Conservation (phyloP, 2,888 invertebrate species). For the Mystacides longicornis region DNA sequence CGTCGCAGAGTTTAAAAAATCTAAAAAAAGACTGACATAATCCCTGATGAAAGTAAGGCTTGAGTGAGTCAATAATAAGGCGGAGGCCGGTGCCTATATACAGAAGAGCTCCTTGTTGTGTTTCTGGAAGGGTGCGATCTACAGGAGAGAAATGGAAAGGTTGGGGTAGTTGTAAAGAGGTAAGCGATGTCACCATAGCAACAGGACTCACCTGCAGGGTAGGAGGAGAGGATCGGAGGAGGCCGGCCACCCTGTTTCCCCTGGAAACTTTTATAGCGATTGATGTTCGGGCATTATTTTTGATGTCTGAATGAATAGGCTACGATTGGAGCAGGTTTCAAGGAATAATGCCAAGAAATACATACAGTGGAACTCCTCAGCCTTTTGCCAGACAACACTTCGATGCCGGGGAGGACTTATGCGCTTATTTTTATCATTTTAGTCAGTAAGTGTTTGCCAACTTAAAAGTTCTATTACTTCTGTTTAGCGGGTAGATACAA, state of each 20-base stretch:
- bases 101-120: background rate
- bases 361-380: too few relatives aligned
- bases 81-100: background rate
- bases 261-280: slow-evolving; percentile 26
- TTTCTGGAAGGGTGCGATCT: slow-evolving; percentile 11
- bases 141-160: slow-evolving; percentile 1
- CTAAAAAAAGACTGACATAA: too few relatives aligned
- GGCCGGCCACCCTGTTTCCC: slow-evolving; percentile 2
- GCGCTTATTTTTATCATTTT: too few relatives aligned
- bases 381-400: too few relatives aligned
- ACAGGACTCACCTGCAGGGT: slow-evolving; percentile 24
- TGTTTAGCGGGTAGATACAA: too few relatives aligned
- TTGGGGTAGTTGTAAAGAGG: slow-evolving; percentile 12
- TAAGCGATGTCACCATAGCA: slow-evolving; percentile 22
- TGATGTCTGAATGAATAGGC: slow-evolving; percentile 26
- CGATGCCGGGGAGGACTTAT: too few relatives aligned
- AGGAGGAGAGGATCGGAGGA: slow-evolving; percentile 2
- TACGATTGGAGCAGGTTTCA: slow-evolving; percentile 20
- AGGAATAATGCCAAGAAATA: too few relatives aligned
- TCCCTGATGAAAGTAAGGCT: background rate
- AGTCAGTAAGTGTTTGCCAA: too few relatives aligned
- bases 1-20: too few relatives aligned
- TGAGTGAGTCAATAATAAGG: background rate
- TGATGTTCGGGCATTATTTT: slow-evolving; percentile 27
- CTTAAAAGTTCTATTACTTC: too few relatives aligned